A percentile compares a stretch with the other conserved stretches of the same genome.
These are phyloP conservation scores for Amiota mariae DNA, from an alignment of 2,888 invertebrate species.

Conservation along the genomic window DNA sequence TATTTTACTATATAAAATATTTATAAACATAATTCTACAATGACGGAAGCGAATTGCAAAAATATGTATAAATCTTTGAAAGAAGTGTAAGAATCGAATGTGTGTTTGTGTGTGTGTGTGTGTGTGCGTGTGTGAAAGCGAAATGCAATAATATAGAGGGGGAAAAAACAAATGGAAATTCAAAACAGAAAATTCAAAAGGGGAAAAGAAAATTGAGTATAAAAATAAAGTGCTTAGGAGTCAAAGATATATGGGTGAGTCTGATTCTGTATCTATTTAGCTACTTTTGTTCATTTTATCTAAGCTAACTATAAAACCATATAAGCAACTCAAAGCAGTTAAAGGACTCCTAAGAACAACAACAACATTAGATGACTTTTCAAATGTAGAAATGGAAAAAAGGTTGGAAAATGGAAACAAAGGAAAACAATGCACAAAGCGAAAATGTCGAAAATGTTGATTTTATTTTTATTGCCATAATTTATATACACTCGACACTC, in stretches of 20 bases:
- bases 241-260: conserved; percentile 18
- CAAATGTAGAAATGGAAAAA: neutral
- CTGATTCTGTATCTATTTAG: conserved; percentile 18
- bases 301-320: conserved; percentile 12
- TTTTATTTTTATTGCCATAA: conserved; percentile 61
- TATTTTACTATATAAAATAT: conserved; percentile 52
- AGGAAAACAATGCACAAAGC: conserved; percentile 34
- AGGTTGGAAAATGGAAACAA: conserved; percentile 29
- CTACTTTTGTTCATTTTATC: neutral
- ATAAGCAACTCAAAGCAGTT: conserved; percentile 11
- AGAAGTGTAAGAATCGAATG: no score
- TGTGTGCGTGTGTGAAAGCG: conserved; percentile 18
- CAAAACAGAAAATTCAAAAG: conserved; percentile 48
- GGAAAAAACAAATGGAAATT: conserved; percentile 53
- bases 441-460: conserved; percentile 45
- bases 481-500: conserved; percentile 48
- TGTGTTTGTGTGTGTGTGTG: conserved; percentile 22
- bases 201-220: conserved; percentile 19
- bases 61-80: neutral
- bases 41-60: neutral
- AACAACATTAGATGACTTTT: no score
- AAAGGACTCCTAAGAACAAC: no score
- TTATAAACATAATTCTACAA: conserved; percentile 34
- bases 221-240: conserved; percentile 43
- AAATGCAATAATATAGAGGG: conserved; percentile 59